A percentile compares a stretch with the other conserved stretches of the same genome.
Conservation (phyloP, 2,797 vertebrate genomes). For the Cynopterus sphinx region DNA sequence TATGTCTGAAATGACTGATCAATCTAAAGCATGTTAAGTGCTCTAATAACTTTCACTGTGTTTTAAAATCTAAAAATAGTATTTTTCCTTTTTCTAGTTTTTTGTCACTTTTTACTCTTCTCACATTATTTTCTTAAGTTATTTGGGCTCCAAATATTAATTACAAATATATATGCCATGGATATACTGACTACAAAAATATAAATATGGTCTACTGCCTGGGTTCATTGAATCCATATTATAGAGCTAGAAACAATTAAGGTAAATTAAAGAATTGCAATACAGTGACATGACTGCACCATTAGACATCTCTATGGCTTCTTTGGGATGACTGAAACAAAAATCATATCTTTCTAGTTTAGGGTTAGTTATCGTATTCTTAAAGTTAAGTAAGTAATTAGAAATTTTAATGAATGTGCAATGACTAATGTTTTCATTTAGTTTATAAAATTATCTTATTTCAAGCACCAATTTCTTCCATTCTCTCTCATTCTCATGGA, state of each 20-base stretch:
- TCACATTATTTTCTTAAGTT: background rate
- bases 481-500: background rate
- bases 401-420: background rate
- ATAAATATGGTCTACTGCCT: background rate
- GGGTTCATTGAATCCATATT: background rate
- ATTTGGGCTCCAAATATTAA: background rate
- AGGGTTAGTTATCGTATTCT: background rate
- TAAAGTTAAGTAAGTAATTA: background rate
- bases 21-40: background rate
- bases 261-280: background rate
- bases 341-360: background rate
- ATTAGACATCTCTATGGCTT: background rate
- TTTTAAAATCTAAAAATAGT: background rate
- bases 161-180: background rate
- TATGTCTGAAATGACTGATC: background rate
- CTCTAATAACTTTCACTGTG: background rate
- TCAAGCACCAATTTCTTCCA: background rate
- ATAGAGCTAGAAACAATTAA: background rate
- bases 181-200: background rate
- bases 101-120: background rate
- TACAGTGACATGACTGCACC: background rate
- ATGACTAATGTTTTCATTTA: background rate
- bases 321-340: background rate
- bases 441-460: background rate
- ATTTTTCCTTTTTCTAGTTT: background rate